Base-by-base conservation (phyloP, 2,113 vertebrate genomes). In the Herpetotheres cachinnans region DNA sequence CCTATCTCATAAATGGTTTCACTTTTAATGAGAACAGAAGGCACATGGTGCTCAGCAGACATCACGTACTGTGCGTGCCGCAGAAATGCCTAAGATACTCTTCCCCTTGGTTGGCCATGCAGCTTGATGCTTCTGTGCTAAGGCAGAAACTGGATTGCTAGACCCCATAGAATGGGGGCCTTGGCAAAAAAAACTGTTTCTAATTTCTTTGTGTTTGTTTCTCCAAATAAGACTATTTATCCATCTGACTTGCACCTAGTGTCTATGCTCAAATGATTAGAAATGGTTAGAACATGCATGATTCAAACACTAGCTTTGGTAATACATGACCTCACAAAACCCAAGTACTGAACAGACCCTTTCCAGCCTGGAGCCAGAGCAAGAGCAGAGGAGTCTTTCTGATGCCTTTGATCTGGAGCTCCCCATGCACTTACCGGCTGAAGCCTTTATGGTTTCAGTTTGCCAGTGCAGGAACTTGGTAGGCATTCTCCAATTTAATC, bases 261-360 rank as follows among this genome's bases (percentile, higher is more conserved):
- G 24, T 58, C 30, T 49, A 7, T 38, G 29, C 49, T 62, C 27
- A 58, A 52, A 14, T 14, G 22, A 25, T 89, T 73, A 77, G 63
- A 67, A 88, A 56, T 26, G 11, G 27, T 50, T 85, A 54, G 49
- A 38, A 50, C 4, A 49, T 69, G 7, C 8, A 24, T 6, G 4
- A 55, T 52, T 49, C 50, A 42, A 47, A 58, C 9, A 4, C 12
- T 52, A 16, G 40, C 36, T 56, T 77, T 1, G 2, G 70, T 42
- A 47, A 40, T 26, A 29, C 11, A 3, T 0, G 0, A 70, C 21
- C 10, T 50, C 17, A 40, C 15, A 55, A 34, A 79, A 40, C 47
- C 22, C 2, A 25, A 38, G 22, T 47, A 27, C 26, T 2, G 3
- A 56, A 19, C 36, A 76, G 34, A 20, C 2, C 6, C 19, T 89